Evolutionary conservation across 2,888 invertebrate genomes (phyloP), one percentile per base, ranked within the genome.

Genomic region (Labia minor): DNA sequence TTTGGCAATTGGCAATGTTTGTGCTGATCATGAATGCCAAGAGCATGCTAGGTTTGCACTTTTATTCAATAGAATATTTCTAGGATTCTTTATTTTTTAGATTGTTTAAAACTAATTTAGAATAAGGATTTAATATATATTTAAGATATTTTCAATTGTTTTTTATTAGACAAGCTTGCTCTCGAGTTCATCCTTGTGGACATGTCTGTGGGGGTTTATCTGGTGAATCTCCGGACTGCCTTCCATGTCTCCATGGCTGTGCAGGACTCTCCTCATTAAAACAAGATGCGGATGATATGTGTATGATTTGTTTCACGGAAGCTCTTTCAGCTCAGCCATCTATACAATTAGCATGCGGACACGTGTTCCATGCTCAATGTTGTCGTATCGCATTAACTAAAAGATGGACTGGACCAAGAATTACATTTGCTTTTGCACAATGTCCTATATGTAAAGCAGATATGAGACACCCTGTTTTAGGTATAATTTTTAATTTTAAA

Each of bases 231-330:
- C 80, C 82, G 8, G 78, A 79, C 65, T 98, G 97, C 75, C 79
- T 97, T 72, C 95, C 96, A 1, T 98, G 98, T 75, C 80, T 98
- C 71, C 88, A 90, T 73, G 89, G 95, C 1, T 96, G 96, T 75
- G 79, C 79, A 3, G 65, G 78, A 4, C 81, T 82, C 67, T 67
- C 70, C 1, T 68, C 71, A 4, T 81, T 97, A 65, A 88, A 92
- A 16, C 98, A 98, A 78, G 98, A 98, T 77, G 94, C 94, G 0
- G 98, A 98, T 74, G 98, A 98, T 76, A 95, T 98, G 94, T 98
- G 98, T 79, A 97, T 98, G 93, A 94, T 98, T 73, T 98, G 98
- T 78, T 98, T 98, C 79, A 95, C 95, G 0, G 98, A 98, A 77
- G 95, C 97, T 0, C 80, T 98, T 61, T 91, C 95, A 26, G 95